Conservation (phyloP, 2,113 vertebrate species). For the Miniopterus natalensis region DNA sequence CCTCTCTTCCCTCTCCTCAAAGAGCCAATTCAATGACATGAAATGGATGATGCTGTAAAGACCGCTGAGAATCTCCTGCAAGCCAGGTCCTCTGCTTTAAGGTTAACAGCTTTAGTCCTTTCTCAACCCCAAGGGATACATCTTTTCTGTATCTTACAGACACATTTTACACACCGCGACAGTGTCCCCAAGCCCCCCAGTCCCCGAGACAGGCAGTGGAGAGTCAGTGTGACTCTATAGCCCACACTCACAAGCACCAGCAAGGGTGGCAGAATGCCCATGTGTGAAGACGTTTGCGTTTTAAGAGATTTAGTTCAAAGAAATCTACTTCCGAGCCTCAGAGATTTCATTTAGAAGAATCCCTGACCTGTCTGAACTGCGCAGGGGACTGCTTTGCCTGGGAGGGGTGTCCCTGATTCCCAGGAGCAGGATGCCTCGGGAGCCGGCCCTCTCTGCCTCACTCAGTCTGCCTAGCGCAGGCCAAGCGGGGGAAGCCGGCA, state of each 20-base stretch:
- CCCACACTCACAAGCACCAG: not conserved
- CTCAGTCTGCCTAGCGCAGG: too few species aligned
- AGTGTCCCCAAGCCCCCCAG: not conserved
- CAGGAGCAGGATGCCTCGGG: not conserved
- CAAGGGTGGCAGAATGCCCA: not conserved
- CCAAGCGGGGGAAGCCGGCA: not conserved
- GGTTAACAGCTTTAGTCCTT: not conserved
- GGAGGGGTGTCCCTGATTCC: not conserved
- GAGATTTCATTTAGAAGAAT: not conserved
- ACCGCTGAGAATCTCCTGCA: not conserved
- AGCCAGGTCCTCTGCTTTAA: not conserved
- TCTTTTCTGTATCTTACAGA: not conserved
- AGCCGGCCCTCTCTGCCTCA: not conserved
- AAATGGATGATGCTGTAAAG: not conserved
- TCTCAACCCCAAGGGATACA: not conserved
- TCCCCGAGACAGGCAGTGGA: not conserved
- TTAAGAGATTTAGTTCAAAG: conserved; percentile 16
- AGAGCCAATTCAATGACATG: not conserved
- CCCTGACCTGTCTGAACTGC: not conserved
- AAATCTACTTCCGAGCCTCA: not conserved
- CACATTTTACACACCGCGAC: not conserved
- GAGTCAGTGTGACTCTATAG: not conserved
- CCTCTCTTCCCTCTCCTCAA: not conserved
- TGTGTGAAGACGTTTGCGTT: not conserved
- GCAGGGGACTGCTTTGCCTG: not conserved